Percentiles rank a stretch among this genome's conserved stretches.
Conservation (phyloP, 2,797 vertebrate species). For the Pempheris klunzingeri region DNA sequence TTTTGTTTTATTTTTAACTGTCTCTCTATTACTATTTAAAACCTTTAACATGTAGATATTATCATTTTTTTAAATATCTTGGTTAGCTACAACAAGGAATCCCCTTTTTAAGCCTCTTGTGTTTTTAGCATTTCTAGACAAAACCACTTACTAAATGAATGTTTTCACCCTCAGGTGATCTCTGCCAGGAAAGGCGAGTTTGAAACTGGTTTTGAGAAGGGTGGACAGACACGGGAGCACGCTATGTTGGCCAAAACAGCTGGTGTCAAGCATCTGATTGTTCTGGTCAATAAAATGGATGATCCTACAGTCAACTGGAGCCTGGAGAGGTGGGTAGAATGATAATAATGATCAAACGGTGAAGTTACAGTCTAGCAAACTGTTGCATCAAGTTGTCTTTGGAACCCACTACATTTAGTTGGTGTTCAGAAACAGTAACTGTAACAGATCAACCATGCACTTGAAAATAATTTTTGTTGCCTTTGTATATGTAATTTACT, state of each 20-base stretch:
- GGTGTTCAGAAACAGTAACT: too few species aligned
- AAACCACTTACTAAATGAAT: background rate
- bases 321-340: conserved; percentile 90
- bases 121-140: background rate
- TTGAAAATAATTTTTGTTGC: too few species aligned
- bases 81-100: background rate
- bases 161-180: conserved; percentile 89
- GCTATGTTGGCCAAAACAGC: conserved; percentile 99
- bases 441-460: too few species aligned
- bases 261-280: conserved; percentile 97
- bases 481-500: too few species aligned
- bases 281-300: conserved; percentile 99
- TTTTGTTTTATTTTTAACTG: background rate
- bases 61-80: background rate
- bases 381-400: too few species aligned
- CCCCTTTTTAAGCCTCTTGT: background rate
- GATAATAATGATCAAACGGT: background rate
- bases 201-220: conserved; percentile 98
- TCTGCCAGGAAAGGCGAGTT: conserved; percentile 98
- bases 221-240: conserved; percentile 97
- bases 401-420: too few species aligned
- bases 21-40: background rate
- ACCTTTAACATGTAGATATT: too few species aligned
- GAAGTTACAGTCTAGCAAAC: too few species aligned
- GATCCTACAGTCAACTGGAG: conserved; percentile 99